Evolutionary conservation across 1,140 invertebrate species (phyloP), one percentile per base, ranked within the genome.

Genomic region (Melitaea cinxia): DNA sequence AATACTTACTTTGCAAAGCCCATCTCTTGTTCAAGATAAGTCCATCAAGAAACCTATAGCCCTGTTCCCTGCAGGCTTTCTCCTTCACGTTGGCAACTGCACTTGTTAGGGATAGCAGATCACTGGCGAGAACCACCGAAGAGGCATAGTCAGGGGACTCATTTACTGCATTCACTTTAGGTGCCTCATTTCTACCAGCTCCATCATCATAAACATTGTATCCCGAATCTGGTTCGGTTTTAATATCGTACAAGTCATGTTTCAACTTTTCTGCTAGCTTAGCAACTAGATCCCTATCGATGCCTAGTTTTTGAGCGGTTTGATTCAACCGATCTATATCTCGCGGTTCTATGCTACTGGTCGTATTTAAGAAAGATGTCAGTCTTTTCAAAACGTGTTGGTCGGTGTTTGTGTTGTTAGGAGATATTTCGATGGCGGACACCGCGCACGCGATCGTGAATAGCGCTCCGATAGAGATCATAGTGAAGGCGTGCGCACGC

Each of bases 1-100:
- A n/a, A 37, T 66, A 91, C 91, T 92, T 78, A 92, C 91, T 93
- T 69, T 93, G 91, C 50, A 93, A 85, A 0, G 93, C 92, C 92
- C 92, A 94, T 75, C 85, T 86, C 59, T 91, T 91, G 24, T 92
- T 85, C 64, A 88, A 77, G 2, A 85, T 78, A 4, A 93, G 69
- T 2, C 88, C 91, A 15, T 91, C 78, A 35, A 93, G 67, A 2
- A 93, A 88, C 4, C 83, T 72, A 49, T 88, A 89, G 7, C 88
- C 88, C 21, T 93, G 92, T 42, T 91, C 81, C 23, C 86, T 82
- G 72, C 93, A 94, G 1, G 72, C 63, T 10, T 72, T 68, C 17
- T 92, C 83, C 67, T 82, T 77, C n/a, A 91, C 81, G 60, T 78
- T 85, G 10, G 83, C 80, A 35, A 91, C 78, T 33, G 89, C 87